Conservation (phyloP, 2,888 invertebrate species). For the Acleris emargana region DNA sequence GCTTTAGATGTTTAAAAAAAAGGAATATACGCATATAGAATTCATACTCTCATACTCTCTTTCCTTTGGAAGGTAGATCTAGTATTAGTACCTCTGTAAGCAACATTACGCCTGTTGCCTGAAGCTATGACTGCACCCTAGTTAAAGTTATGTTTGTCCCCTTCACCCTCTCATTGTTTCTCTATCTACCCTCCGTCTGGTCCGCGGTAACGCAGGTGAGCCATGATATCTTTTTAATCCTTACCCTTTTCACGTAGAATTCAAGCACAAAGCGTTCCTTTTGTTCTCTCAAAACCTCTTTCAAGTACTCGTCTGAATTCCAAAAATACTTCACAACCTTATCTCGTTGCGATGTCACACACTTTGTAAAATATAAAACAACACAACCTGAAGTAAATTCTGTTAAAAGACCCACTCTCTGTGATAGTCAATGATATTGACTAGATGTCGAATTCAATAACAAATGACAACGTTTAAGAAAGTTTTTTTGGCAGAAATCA, state of each 20-base stretch:
- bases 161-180: constrained; percentile 39
- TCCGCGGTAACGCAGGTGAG: constrained; percentile 38
- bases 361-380: no score
- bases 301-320: background rate
- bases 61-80: background rate
- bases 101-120: constrained; percentile 18
- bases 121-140: constrained; percentile 8
- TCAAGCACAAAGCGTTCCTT: constrained; percentile 6
- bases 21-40: no score
- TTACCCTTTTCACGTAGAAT: constrained; percentile 38
- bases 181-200: constrained; percentile 39
- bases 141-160: constrained; percentile 19
- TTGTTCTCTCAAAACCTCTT: constrained; percentile 16
- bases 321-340: constrained; percentile 3
- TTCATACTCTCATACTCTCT: no score
- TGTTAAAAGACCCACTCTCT: constrained; percentile 1
- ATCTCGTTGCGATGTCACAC: constrained; percentile 2
- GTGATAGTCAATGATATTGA: background rate
- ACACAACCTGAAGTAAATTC: background rate
- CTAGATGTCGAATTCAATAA: constrained; percentile 21
- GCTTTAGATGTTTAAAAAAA: no score
- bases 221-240: constrained; percentile 52
- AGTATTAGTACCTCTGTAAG: constrained; percentile 9
- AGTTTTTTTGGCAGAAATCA: constrained; percentile 20
- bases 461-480: constrained; percentile 4